Percentiles rank a stretch among this genome's conserved stretches.
Evolutionary conservation across 2,797 vertebrate genomes (phyloP).

Genomic region (Channallabes apus): DNA sequence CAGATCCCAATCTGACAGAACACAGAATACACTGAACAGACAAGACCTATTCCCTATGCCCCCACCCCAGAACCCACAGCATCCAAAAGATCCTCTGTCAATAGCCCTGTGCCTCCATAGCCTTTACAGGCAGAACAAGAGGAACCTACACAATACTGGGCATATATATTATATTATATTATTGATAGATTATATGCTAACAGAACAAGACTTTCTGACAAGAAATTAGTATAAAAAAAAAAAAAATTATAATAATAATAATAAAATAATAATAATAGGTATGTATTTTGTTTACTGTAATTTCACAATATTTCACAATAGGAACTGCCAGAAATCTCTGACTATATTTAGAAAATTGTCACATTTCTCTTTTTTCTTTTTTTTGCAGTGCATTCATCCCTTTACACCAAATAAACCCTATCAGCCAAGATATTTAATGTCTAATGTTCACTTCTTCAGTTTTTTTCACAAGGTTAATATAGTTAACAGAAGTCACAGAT

Average conservation of each 20-base stretch:
- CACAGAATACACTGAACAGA: too few relatives aligned
- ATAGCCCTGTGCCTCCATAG: too few relatives aligned
- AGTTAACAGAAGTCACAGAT: background rate
- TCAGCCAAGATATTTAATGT: background rate
- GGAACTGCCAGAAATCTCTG: background rate
- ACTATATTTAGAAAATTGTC: background rate
- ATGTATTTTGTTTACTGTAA: background rate
- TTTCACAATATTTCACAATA: background rate
- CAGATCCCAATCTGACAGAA: too few relatives aligned
- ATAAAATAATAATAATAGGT: background rate
- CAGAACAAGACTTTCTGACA: background rate
- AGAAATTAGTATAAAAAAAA: background rate
- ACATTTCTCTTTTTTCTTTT: background rate
- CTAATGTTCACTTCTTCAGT: background rate
- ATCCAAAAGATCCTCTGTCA: too few relatives aligned
- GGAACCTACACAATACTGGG: too few relatives aligned
- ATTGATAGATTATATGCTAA: background rate
- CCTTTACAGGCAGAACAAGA: too few relatives aligned
- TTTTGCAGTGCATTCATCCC: background rate
- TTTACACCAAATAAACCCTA: background rate
- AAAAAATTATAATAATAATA: background rate
- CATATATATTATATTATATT: too few relatives aligned
- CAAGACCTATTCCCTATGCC: too few relatives aligned
- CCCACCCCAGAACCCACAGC: too few relatives aligned
- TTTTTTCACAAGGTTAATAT: background rate